phyloP scores from a whole-genome alignment of 2,113 vertebrate genomes.

The Mola mola region DNA sequence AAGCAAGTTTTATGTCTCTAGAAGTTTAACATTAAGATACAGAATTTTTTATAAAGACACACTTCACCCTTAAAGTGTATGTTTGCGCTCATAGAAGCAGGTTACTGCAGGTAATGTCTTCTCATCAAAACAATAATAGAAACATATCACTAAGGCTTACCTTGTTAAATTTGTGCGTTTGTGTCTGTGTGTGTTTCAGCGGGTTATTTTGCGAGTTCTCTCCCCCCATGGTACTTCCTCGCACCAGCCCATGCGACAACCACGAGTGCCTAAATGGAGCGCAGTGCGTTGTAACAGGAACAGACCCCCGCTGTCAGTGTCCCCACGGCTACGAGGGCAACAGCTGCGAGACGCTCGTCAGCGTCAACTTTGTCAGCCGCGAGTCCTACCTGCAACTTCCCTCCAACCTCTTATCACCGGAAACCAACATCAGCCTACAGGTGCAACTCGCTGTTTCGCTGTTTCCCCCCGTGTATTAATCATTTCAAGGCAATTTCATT shows the following conservation, averaged over 20 bases:
- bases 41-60: no score
- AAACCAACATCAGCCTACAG: conserved; percentile 96
- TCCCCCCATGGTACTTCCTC: conserved; percentile 97
- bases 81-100: no score
- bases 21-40: no score
- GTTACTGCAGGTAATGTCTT: no score
- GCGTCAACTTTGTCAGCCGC: conserved; percentile 94
- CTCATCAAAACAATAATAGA: no score
- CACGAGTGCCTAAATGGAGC: conserved; percentile 95
- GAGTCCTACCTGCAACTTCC: conserved; percentile 94
- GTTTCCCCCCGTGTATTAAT: no score
- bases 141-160: no score
- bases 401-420: conserved; percentile 85
- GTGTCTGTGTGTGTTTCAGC: conserved; percentile 68
- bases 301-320: conserved; percentile 93
- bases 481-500: no score
- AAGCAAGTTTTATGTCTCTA: no score
- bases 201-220: conserved; percentile 96
- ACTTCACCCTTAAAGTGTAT: no score
- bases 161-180: no score
- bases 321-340: conserved; percentile 93
- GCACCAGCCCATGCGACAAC: conserved; percentile 96
- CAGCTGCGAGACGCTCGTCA: conserved; percentile 92
- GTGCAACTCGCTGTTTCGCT: conserved; percentile 69
- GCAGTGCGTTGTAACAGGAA: conserved; percentile 89